phyloP scores from a whole-genome alignment of 2,113 vertebrate species.

The Fregata magnificens region DNA sequence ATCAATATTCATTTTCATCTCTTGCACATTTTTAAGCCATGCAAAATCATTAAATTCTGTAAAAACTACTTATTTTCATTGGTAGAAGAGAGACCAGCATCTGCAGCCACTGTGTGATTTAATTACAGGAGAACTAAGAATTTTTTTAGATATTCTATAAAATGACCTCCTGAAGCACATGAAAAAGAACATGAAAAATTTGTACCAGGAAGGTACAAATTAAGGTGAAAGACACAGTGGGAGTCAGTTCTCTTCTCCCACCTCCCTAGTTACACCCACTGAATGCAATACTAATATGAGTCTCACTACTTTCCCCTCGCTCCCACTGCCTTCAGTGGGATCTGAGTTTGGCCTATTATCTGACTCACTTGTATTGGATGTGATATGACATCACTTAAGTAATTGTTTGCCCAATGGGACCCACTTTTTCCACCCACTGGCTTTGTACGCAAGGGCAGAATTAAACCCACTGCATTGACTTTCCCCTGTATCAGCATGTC shows the following conservation, averaged over 20 bases:
- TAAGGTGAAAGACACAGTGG: slow-evolving; percentile 13
- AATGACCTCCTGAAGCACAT: neutral
- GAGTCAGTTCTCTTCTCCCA: neutral
- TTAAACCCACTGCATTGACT: neutral
- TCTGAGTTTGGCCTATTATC: neutral
- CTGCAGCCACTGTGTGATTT: neutral
- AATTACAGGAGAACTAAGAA: neutral
- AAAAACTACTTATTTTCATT: neutral
- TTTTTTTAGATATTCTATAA: neutral
- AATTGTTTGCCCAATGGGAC: slow-evolving; percentile 10
- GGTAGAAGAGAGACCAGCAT: neutral
- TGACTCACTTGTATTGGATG: slow-evolving; percentile 2
- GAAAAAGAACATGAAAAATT: neutral
- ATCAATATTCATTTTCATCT: neutral
- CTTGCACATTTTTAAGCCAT: neutral
- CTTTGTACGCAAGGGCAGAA: neutral
- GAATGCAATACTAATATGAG: neutral
- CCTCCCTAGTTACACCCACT: neutral
- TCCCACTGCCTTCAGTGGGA: neutral
- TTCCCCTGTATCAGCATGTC: neutral
- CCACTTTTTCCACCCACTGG: neutral
- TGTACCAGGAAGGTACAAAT: slow-evolving; percentile 8
- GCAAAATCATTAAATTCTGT: neutral
- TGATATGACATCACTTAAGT: neutral
- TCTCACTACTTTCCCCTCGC: neutral